Percentiles rank a stretch among this genome's conserved stretches.
Conservation (phyloP, 2,797 vertebrate genomes). For the Smutsia gigantea region DNA sequence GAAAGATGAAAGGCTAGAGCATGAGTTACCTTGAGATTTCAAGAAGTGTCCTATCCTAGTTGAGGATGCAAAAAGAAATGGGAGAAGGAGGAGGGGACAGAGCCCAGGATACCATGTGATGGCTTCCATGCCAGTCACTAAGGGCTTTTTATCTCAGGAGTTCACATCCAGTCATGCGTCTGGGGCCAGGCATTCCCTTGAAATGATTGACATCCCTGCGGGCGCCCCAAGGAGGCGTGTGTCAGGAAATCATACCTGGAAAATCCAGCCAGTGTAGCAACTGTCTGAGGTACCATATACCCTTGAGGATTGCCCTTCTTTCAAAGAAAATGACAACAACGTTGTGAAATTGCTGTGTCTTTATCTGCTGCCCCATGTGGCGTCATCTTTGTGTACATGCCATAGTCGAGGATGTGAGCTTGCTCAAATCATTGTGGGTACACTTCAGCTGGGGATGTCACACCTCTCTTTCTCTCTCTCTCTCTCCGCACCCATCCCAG, state of each 20-base stretch:
- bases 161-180: background rate
- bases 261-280: background rate
- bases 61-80: background rate
- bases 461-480: background rate
- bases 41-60: background rate
- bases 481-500: background rate
- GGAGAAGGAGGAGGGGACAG: background rate
- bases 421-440: slow-evolving; percentile 31
- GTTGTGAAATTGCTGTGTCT: slow-evolving; percentile 66
- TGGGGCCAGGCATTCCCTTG: background rate
- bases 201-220: background rate
- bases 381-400: background rate
- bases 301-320: slow-evolving; percentile 55
- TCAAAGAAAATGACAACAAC: slow-evolving; percentile 67
- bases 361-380: slow-evolving; percentile 61
- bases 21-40: slow-evolving; percentile 61
- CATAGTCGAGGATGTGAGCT: slow-evolving; percentile 48
- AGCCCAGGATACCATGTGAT: background rate
- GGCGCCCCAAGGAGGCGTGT: background rate
- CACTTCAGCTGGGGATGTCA: slow-evolving; percentile 32
- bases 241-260: slow-evolving; percentile 44
- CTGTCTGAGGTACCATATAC: slow-evolving; percentile 2
- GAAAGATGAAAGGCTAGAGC: slow-evolving; percentile 64
- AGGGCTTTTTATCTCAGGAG: background rate
- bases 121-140: background rate